Conservation (phyloP, 2,113 vertebrate genomes). For the Meleagris gallopavo region DNA sequence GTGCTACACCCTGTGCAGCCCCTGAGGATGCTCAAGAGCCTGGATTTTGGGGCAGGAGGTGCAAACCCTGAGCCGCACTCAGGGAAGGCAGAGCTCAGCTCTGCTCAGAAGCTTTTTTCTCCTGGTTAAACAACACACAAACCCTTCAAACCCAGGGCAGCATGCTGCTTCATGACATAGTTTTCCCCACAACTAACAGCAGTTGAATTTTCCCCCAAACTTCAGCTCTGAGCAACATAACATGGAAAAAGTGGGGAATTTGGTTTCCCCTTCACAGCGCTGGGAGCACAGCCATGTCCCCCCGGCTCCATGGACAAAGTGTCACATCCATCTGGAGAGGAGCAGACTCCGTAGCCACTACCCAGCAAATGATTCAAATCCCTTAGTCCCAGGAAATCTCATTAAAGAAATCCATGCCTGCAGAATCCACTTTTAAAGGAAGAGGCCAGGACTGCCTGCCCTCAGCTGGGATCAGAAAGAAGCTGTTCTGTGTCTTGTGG, state of each 20-base stretch:
- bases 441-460: background rate
- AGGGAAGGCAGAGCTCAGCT: background rate
- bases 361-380: background rate
- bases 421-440: background rate
- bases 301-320: background rate
- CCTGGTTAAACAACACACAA: background rate
- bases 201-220: background rate
- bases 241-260: background rate
- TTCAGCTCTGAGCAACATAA: background rate
- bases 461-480: background rate
- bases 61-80: background rate
- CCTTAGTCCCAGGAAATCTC: background rate
- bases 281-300: no score
- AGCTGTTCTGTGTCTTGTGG: background rate
- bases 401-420: background rate
- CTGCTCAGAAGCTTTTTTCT: background rate
- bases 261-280: background rate
- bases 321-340: no score
- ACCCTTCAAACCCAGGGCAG: background rate
- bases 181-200: background rate
- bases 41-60: background rate
- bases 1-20: fast-evolving
- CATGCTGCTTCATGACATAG: background rate
- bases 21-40: background rate
- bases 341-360: background rate